Evolutionary conservation across 1,140 invertebrate genomes (phyloP), one percentile per base, ranked within the genome.

Genomic region (Drosophila willistoni): DNA sequence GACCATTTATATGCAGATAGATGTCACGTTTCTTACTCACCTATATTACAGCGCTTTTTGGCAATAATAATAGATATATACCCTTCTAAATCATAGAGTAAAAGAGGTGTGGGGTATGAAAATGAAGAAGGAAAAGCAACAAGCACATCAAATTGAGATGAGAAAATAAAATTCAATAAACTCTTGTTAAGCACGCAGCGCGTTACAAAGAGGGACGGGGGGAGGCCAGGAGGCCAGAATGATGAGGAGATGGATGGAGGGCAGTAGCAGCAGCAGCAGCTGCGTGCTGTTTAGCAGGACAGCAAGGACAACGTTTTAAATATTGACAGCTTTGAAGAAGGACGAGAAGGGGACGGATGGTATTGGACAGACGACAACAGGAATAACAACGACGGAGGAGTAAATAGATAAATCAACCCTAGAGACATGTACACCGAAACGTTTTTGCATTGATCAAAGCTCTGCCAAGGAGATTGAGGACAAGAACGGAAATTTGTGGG

Each of bases 101-200:
- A 17, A 44, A 44, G 41, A 13, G 13, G 12, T n/a, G 12, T 9
- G 13, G 41, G 13, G 41, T 42, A 42, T 42, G n/a, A 42, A 42
- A 42, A 42, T n/a, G 62, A 59, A 44, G 44, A 54, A 34, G 54
- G 64, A 59, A 61, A 64, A 66, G 81, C 75, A 75, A 76, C 79
- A 78, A 73, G 81, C 77, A 77, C 84, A 87, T 87, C 84, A 89
- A 89, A 90, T 81, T 90, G 85, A 89, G 84, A 89, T 84, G 84
- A 84, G 80, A 84, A 89, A 89, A 89, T 84, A 90, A 87, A 89
- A 89, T 89, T 89, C 85, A 89, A 89, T 89, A 89, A 89, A 89
- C 85, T 89, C 84, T 89, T 89, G 84, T 89, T 89, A 89, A 84
- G 85, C 84, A 89, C 84, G 84, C 68, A 84, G 68, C 72, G 59